Base-by-base conservation (phyloP, 2,797 vertebrate genomes). In the Mareca strepera region DNA sequence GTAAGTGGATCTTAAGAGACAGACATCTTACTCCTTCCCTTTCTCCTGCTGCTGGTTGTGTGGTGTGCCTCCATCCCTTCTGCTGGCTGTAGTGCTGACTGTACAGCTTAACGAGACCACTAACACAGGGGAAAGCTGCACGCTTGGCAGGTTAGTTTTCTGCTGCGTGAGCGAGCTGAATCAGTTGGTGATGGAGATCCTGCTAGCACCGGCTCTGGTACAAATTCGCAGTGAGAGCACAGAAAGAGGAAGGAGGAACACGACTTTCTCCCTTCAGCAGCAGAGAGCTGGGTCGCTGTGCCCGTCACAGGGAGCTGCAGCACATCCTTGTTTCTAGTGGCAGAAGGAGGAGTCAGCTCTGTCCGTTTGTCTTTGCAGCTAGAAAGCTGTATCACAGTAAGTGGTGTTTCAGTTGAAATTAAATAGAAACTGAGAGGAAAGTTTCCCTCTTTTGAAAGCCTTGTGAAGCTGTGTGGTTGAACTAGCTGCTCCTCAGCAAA, bases 321-420 rank as follows among this genome's bases (percentile, higher is more conserved):
- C 23, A n/a, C 46, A 15, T 52, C 46, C 16, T 1, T 69, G 58
- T 46, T 67, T 58, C 1, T 1, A 48, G 9, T 2, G 1, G 48
- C 63, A 53, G 44, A 59, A 60, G 41, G 44, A 69, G 16, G n/a
- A 31, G 55, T 35, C 3, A 1, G 9, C 68, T 90, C 88, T 94
- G 60, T 81, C 79, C 22, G 43, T 74, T 81, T 82, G 60, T 81
- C 59, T 79, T 63, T 67, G 33, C 53, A 52, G 12, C 26, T 77
- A 15, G 55, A 88, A 44, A 41, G 29, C 56, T 90, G 9, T 14
- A 69, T 13, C 46, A 37, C 28, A 43, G 7, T 31, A 48, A 20
- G 29, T 35, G 22, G 29, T 35, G 22, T 48, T 44, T 62, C 20
- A 31, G 44, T 4, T 11, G 0, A 80, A 79, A 13, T 31, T 29